Evolutionary conservation across 2,888 invertebrate genomes (phyloP), one percentile per base, ranked within the genome.

Genomic region (Scrobipalpa atriplicella): DNA sequence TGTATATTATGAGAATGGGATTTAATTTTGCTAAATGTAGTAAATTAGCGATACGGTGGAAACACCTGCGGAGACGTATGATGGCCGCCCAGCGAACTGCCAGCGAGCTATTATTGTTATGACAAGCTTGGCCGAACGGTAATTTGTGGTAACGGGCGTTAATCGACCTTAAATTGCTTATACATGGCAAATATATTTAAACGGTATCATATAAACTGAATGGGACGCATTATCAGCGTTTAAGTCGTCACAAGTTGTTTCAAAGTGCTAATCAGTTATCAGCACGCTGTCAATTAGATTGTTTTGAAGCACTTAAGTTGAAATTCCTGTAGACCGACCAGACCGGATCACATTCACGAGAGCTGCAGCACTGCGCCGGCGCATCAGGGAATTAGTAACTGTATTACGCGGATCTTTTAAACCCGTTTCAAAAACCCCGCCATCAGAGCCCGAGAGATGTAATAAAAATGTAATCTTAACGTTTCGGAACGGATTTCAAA

Each of bases 111-210:
- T 62, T 67, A 65, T 68, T 68, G 51, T 63, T 65, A 65, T 54
- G 62, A 61, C 68, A 64, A 60, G 54, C 66, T 39, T 56, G 38
- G 36, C 47, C 64, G 61, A 41, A 61, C 66, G 62, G 66, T 62
- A 68, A 68, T 68, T 68, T 68, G 68, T 54, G 66, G 66, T 67
- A 54, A 61, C 56, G 43, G 67, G 54, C 69, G 66, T 56, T 67
- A 69, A 69, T 69, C 67, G 69, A 54, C 19, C 65, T 56, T 64
- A 67, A 69, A 69, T 69, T 67, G 64, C 65, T 54, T 58, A 54
- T 65, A 58, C 60, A 54, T 64, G 64, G 62, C 41, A 65, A 64
- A 68, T 61, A 58, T 64, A 65, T 65, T 65, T 39, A 68, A 64
- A 66, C 36, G n/a, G 39, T 66, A 52, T 38, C 38, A 38, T 67